These are phyloP conservation scores for Globicephala melas DNA, from an alignment of 2,113 vertebrate species.

Conservation along the genomic window DNA sequence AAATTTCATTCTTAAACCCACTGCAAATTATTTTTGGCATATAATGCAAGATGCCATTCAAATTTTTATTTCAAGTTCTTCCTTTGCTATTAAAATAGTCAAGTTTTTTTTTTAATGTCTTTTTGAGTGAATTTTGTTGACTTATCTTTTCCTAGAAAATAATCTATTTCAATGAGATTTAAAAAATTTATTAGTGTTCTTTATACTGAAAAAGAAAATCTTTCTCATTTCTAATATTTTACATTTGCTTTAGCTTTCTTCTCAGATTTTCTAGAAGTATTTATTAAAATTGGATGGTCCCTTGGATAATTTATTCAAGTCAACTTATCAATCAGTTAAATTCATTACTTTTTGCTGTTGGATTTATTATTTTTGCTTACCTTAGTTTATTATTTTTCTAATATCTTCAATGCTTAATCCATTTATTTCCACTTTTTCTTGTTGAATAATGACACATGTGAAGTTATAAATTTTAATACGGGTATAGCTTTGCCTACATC, in stretches of 20 bases:
- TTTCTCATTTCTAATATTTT: constrained; percentile 16
- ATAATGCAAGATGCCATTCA: not conserved
- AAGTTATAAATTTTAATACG: not conserved
- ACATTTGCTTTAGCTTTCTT: not conserved
- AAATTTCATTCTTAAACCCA: not conserved
- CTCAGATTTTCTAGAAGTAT: not conserved
- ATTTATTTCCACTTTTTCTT: not conserved
- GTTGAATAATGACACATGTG: not conserved
- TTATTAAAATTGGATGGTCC: not conserved
- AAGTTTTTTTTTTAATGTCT: not conserved
- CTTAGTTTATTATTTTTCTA: not conserved
- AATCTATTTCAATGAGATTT: not conserved
- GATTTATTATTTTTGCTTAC: not conserved
- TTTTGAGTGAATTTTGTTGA: not conserved
- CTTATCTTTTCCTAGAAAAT: constrained; percentile 21
- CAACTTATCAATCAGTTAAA: not conserved
- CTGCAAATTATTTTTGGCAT: not conserved
- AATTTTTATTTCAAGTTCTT: constrained; percentile 10
- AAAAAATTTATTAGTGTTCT: constrained; percentile 6
- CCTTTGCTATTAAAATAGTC: not conserved
- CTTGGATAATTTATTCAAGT: not conserved
- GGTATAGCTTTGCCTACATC: not conserved
- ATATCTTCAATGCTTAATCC: not conserved
- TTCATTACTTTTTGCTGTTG: not conserved
- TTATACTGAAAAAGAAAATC: not conserved